Conservation (phyloP, 2,888 invertebrate species). For the Furcula furcula region DNA sequence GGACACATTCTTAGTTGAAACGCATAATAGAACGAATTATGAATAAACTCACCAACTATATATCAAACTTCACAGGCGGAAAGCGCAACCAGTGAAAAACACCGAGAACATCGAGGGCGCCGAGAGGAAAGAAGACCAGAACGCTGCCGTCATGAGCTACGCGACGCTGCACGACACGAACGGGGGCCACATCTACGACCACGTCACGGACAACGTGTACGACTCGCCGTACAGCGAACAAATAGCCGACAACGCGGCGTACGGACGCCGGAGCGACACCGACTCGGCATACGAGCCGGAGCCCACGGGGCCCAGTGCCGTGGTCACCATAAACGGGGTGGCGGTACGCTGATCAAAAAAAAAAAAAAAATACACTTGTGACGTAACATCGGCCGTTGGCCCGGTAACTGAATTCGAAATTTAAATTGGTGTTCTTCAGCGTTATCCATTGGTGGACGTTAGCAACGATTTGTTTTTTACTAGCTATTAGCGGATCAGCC, state of each 20-base stretch:
- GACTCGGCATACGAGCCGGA: constrained; percentile 85
- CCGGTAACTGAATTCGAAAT: constrained; percentile 34
- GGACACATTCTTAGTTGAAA: too few species aligned
- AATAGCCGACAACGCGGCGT: constrained; percentile 68
- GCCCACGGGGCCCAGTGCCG: constrained; percentile 81
- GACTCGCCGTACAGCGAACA: constrained; percentile 88
- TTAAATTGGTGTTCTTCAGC: constrained; percentile 33
- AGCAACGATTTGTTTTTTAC: too few species aligned
- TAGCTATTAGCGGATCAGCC: too few species aligned
- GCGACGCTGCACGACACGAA: constrained; percentile 89
- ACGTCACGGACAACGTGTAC: constrained; percentile 86
- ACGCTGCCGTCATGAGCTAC: constrained; percentile 94
- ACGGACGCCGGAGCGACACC: constrained; percentile 69
- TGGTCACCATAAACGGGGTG: constrained; percentile 94
- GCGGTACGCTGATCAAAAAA: constrained; percentile 85
- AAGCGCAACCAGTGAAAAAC: constrained; percentile 93
- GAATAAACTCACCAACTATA: too few species aligned
- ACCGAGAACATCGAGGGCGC: constrained; percentile 94
- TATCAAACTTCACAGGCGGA: too few species aligned
- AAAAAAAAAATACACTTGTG: not conserved
- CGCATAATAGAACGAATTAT: too few species aligned
- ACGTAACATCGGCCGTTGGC: constrained; percentile 1
- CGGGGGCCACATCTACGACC: constrained; percentile 75
- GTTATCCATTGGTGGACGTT: too few species aligned
- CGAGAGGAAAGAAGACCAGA: constrained; percentile 92